Evolutionary conservation across 2,888 invertebrate species (phyloP), one percentile per base, ranked within the genome.

Genomic region (Andrena praecox): DNA sequence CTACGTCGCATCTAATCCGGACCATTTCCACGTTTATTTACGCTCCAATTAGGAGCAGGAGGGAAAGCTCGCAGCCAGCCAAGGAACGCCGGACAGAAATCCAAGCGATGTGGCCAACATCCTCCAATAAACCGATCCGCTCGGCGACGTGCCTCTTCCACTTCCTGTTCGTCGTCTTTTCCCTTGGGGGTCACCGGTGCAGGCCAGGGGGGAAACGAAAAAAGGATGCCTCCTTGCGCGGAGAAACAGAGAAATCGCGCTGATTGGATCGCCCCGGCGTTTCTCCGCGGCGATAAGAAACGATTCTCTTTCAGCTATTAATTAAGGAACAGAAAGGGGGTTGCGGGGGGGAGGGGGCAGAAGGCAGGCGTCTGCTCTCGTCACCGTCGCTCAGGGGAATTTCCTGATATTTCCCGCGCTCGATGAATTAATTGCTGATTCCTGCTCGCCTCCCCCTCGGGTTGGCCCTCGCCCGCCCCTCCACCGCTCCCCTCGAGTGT

Each of bases 361-460:
- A 29, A 3, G 29, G n/a, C n/a, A 12, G 67, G 20, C 24, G 50
- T 0, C 20, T 48, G 6, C 52, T 33, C 42, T 35, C 75, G 76
- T 64, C 70, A 64, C 56, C 42, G 70, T 64, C 16, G 29, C 42
- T 10, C 50, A 31, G 60, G 42, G 54, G 66, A 71, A 74, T 84
- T 78, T 73, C 73, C 76, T 76, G 82, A 79, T 75, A 77, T 82
- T 80, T 83, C 78, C 80, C 74, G 76, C 74, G 80, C 67, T 62
- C 73, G 75, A 80, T 72, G 84, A 84, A 87, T 85, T 85, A 84
- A 87, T 84, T 68, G 81, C 71, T 42, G 75, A 62, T 77, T 50
- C 79, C 56, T 24, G 10, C 52, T 52, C 20, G 52, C 20, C 52
- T 52, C 52, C 20, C 52, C 56, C 80, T 62, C 62, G 62, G 60